Base-by-base conservation (phyloP, 2,888 invertebrate species). In the Drosophila mercatorum region DNA sequence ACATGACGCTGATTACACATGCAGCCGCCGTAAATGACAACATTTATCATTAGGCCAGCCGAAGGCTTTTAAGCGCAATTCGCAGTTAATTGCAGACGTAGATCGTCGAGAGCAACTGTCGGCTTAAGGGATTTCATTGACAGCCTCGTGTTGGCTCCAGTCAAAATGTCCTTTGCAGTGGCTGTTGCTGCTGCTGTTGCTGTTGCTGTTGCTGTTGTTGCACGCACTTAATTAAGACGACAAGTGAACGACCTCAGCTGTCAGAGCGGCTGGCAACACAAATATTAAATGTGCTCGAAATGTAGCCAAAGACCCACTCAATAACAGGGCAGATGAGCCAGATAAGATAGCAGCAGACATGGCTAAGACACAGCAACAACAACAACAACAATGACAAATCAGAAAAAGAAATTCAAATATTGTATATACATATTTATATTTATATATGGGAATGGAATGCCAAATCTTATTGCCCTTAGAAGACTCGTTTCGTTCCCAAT, bases 181-280 rank as follows among this genome's bases (percentile, higher is more conserved):
- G 55, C 57, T 67, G 69, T 51, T 57, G 59, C 57, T 70, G 66
- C 65, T 70, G 66, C 65, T 78, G 82, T 76, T 44, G 66, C n/a
- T 14, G 82, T 76, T 44, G 66, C n/a, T 14, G 69, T 51, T 57
- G 56, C 57, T 70, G 66, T 67, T 70, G 66, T 67, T 78, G 82
- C 72, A 66, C 69, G 82, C 77, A 76, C 83, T 87, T 88, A 88
- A 88, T 88, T 88, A 90, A 84, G 89, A 89, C 80, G 90, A 87
- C 88, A 89, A 83, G 89, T 83, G 90, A 84, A 81, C 81, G 87
- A 88, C 88, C 85, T 80, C 76, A 68, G 66, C 78, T 90, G 87
- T 87, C 89, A 78, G 72, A 76, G 55, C 41, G 75, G 68, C 72
- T 34, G 28, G 49, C 49, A 74, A 53, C 60, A 70, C 68, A 79